Evolutionary conservation across 2,888 invertebrate species (phyloP).

Genomic region (Lepeophtheirus nordmannii): DNA sequence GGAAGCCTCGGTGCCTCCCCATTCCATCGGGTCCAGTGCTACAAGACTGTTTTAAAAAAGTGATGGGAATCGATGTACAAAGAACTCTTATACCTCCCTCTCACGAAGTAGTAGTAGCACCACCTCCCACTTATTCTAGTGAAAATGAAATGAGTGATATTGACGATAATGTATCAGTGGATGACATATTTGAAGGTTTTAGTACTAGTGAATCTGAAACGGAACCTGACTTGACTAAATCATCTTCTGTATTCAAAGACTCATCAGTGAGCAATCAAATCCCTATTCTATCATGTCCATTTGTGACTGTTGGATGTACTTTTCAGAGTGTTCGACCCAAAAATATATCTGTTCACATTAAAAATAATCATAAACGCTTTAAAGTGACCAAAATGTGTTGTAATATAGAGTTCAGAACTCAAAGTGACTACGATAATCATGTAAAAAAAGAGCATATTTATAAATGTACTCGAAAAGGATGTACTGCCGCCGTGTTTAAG

Average conservation of each 20-base stretch:
- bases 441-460: not conserved
- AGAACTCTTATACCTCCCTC: no score
- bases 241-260: no score
- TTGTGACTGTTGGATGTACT: not conserved
- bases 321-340: not conserved
- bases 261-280: not conserved
- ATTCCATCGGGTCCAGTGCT: not conserved
- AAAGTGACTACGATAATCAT: not conserved
- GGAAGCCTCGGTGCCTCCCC: not conserved
- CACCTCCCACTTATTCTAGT: not conserved
- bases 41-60: not conserved
- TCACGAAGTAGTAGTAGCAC: no score
- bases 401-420: not conserved
- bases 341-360: not conserved
- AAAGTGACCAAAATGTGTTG: not conserved
- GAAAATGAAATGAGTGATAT: not conserved
- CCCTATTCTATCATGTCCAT: constrained; percentile 2
- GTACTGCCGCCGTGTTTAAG: no score
- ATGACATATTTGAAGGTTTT: not conserved
- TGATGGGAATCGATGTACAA: not conserved
- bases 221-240: not conserved
- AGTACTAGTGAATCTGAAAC: not conserved
- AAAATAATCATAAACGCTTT: not conserved
- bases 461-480: not conserved
- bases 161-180: not conserved